These are phyloP conservation scores for Muntiacus reevesi DNA, from an alignment of 2,113 vertebrate genomes.

Conservation along the genomic window DNA sequence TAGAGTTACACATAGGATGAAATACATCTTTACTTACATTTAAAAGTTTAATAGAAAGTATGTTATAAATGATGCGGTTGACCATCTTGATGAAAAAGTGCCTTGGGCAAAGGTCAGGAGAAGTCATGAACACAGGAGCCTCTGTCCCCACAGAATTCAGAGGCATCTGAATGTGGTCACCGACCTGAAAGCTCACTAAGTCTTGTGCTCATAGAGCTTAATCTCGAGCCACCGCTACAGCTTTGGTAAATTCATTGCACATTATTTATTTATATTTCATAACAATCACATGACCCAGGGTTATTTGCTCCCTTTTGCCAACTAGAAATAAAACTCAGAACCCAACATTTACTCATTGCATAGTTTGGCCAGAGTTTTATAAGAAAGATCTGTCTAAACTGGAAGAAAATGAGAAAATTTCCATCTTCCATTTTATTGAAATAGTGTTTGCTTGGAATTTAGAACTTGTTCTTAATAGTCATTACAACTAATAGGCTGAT, in stretches of 20 bases:
- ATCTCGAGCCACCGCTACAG: rapidly evolving
- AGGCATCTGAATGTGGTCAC: too few relatives aligned
- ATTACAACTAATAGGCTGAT: not conserved
- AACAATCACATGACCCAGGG: not conserved
- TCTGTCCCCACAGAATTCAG: not conserved
- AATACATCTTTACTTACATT: not conserved
- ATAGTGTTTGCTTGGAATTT: not conserved
- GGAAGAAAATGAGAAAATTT: not conserved
- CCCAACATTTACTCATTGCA: not conserved
- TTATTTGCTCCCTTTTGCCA: not conserved
- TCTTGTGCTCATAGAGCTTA: not conserved
- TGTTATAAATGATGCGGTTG: too few relatives aligned
- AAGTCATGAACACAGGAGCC: too few relatives aligned
- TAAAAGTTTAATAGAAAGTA: not conserved
- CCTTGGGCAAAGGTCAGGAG: not conserved
- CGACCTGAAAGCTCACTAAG: not conserved
- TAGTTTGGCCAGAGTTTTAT: not conserved
- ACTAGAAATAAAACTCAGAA: not conserved
- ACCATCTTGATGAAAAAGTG: not conserved
- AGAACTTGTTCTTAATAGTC: not conserved
- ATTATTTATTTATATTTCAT: not conserved
- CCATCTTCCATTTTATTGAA: not conserved
- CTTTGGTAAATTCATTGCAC: not conserved
- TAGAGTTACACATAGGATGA: not conserved
- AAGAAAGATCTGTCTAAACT: not conserved